Evolutionary conservation across 2,797 vertebrate species (phyloP), one percentile per base, ranked within the genome.

Genomic region (Danio aesculapii): DNA sequence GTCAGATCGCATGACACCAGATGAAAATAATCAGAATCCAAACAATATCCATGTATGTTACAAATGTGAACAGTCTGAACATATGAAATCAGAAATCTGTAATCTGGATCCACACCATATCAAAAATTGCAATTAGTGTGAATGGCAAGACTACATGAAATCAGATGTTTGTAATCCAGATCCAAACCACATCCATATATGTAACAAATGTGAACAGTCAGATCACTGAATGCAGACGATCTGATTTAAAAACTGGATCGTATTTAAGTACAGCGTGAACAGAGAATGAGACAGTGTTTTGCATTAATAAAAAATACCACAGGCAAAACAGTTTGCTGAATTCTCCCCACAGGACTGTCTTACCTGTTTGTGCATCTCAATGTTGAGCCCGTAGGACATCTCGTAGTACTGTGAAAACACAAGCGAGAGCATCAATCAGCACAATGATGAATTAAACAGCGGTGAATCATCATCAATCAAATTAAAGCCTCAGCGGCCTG

Each of bases 331-430:
- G 52, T 46, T 61, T 61, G 13, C 7, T 19, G 10, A 57, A 44
- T 67, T 58, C 55, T 6, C n/a, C 12, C 57, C 63, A 81, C 53
- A 84, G 58, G 17, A 78, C 49, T 67, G 13, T 83, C 86, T 81
- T 63, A 76, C 83, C 87, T 89, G 85, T 89, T 88, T 91, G 85
- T 90, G 86, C 78, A 86, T 90, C 87, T 88, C 85, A 61, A 85
- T 86, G 88, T 89, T 86, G 67, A 86, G 92, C 62, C 95, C 95
- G 86, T 96, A 96, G 79, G 95, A 96, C 95, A 96, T 96, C 90
- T 96, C 95, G 3, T 96, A 96, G 92, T 96, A 96, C 95, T 96
- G 90, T 81, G 81, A 88, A 87, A 91, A 83, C 92, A 92, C 39
- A 83, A 66, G 21, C 50, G 79, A 49, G 41, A 69, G 74, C 71